Conservation (phyloP, 2,113 vertebrate genomes). For the Eudyptes chrysolophus region DNA sequence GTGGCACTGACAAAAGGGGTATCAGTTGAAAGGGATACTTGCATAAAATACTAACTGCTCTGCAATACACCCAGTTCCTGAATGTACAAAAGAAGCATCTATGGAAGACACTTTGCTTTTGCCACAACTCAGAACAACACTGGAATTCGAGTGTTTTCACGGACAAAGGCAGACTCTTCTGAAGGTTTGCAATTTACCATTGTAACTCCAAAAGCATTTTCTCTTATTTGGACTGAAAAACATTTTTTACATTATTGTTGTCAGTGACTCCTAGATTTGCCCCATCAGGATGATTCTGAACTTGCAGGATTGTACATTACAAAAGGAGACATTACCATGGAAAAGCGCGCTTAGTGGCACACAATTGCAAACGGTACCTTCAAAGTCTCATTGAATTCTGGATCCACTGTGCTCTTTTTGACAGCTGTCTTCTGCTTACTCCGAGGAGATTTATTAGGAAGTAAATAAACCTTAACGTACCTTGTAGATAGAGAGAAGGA, state of each 20-base stretch:
- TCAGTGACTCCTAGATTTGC: background rate
- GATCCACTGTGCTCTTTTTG: slow-evolving; percentile 84
- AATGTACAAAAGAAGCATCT: background rate
- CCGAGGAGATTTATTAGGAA: slow-evolving; percentile 81
- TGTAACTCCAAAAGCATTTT: background rate
- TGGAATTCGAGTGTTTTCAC: background rate
- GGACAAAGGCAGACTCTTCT: background rate
- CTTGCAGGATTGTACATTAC: background rate
- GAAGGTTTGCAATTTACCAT: background rate
- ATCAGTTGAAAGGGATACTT: background rate
- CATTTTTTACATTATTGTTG: background rate
- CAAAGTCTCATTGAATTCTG: slow-evolving; percentile 84
- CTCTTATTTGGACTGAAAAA: background rate
- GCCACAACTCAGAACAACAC: background rate
- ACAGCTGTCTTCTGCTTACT: slow-evolving; percentile 85
- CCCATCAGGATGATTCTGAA: background rate
- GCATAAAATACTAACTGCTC: background rate
- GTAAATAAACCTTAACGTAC: slow-evolving; percentile 87
- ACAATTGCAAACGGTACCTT: slow-evolving; percentile 72
- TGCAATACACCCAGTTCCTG: background rate
- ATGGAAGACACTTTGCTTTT: background rate
- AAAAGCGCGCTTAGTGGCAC: background rate
- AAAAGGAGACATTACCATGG: background rate
- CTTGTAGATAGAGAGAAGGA: slow-evolving; percentile 59
- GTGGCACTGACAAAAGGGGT: background rate